Percentiles rank a stretch among this genome's conserved stretches.
These are phyloP conservation scores for Scaptomyza graminum DNA, from an alignment of 1,140 invertebrate species.

Conservation along the genomic window DNA sequence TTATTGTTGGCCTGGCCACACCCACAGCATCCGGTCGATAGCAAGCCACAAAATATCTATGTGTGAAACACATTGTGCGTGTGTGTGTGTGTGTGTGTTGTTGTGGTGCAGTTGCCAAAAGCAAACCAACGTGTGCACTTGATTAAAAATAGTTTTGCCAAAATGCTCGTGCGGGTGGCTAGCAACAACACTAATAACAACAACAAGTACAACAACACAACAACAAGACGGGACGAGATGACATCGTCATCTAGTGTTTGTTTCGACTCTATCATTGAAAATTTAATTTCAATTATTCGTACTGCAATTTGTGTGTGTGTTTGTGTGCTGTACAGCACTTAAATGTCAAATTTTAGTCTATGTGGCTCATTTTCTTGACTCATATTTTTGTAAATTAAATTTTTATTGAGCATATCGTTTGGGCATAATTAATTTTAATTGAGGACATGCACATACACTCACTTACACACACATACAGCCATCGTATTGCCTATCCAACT, in stretches of 20 bases:
- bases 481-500: constrained; percentile 1
- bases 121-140: constrained; percentile 53
- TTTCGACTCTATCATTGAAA: constrained; percentile 70
- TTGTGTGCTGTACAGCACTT: constrained; percentile 51
- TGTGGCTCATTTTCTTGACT: constrained; percentile 72
- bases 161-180: constrained; percentile 49
- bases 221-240: constrained; percentile 9
- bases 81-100: constrained; percentile 14
- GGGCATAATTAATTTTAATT: constrained; percentile 83
- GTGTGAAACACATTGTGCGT: not conserved
- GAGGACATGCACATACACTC: constrained; percentile 60
- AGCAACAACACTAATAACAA: constrained; percentile 37
- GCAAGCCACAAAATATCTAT: not conserved
- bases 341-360: constrained; percentile 72
- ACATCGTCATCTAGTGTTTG: constrained; percentile 44
- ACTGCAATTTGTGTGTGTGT: constrained; percentile 25
- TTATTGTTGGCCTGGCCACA: constrained; percentile 24
- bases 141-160: constrained; percentile 77
- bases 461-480: constrained; percentile 10
- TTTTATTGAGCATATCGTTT: constrained; percentile 82
- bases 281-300: constrained; percentile 79
- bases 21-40: constrained; percentile 41
- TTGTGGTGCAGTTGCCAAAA: constrained; percentile 63
- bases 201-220: constrained; percentile 29
- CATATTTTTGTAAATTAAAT: constrained; percentile 81